Base-by-base conservation (phyloP, 2,797 vertebrate genomes). In the Leuciscus waleckii region DNA sequence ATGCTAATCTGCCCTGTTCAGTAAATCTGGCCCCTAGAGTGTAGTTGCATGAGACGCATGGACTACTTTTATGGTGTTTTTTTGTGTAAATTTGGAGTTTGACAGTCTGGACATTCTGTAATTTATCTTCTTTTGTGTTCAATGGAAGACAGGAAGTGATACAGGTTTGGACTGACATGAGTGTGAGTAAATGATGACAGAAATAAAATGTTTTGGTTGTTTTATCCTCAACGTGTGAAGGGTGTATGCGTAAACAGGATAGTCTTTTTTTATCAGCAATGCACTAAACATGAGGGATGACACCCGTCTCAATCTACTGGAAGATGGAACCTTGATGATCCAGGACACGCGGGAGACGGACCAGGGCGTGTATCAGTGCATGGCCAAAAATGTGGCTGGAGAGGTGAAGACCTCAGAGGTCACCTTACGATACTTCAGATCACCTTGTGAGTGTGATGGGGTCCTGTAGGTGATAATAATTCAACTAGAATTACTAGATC, bases 291-390 rank as follows among this genome's bases (percentile, higher is more conserved):
- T 99, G 98, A 96, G 96, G 43, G 95, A 98, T 7, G 97, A 99
- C 90, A 96, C 97, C 19, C 98, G 98, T 86, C 91, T 99, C 83
- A 99, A 99, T 93, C 94, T 99, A 89, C 93, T 99, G 89, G 98
- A 99, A 76, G 98, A 99, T 2, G 98, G 98, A 11, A 99, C 98
- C 0, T 92, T 99, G 88, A 99, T 99, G 98, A 99, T 99, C 91
- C 97, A 97, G 90, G 95, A 99, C 93, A 98, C 98, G 0, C 95
- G 96, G 89, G 98, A 99, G 93, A 96, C 97, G 0, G 98, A 99
- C 90, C 96, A 99, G 94, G 98, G 98, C 29, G 94, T 98, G 65
- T 99, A 99, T 91, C 98, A 99, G 79, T 99, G 98, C 91, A 99
- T 99, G 98, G 98, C 98, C 51, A 99, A 97, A 91, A 99, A 99